Evolutionary conservation across 2,113 vertebrate species (phyloP), one percentile per base, ranked within the genome.

Genomic region (Petrocephalus microphthalmus): DNA sequence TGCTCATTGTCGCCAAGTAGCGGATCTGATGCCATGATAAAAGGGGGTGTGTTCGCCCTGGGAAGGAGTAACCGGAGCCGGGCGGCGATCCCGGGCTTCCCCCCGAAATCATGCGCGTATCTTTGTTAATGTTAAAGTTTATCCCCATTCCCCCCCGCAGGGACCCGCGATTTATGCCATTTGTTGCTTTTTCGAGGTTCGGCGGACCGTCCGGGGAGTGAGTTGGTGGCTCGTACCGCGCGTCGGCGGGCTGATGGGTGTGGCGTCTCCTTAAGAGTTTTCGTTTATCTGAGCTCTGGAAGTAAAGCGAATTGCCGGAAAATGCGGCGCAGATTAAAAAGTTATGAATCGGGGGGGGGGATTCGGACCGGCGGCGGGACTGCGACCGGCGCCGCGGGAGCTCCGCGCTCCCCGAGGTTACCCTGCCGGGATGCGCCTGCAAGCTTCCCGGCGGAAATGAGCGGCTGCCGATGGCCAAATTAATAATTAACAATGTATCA

Each of bases 41-140:
- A 84, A 90, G 93, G 91, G 91, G 91, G 90, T 90, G 91, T 91
- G 91, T 93, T 93, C 88, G 89, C 89, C 88, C 90, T 92, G 71
- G 45, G 87, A 52, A 86, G 86, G 25, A 90, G 88, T 86, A 89
- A 90, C 88, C 83, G 83, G 88, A 91, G 91, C 90, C 90, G 56
- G 15, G 25, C 51, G 67, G 87, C 88, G 87, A 56, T 88, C 60
- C 25, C 8, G 11, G 60, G 60, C 60, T 67, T 67, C 10, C 60
- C 60, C 25, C 10, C 25, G 25, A n/a, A n/a, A n/a, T 67, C 60
- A 11, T 67, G 25, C 25, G 25, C 11, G 60, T 29, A 45, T 57
- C 17, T 13, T 84, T 51, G 37, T 47, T 52, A 84, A 10, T 88
- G 15, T 56, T n/a, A n/a, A n/a, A n/a, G n/a, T n/a, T n/a, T n/a